phyloP scores from a whole-genome alignment of 2,113 vertebrate species.

The Hyaena hyaena region DNA sequence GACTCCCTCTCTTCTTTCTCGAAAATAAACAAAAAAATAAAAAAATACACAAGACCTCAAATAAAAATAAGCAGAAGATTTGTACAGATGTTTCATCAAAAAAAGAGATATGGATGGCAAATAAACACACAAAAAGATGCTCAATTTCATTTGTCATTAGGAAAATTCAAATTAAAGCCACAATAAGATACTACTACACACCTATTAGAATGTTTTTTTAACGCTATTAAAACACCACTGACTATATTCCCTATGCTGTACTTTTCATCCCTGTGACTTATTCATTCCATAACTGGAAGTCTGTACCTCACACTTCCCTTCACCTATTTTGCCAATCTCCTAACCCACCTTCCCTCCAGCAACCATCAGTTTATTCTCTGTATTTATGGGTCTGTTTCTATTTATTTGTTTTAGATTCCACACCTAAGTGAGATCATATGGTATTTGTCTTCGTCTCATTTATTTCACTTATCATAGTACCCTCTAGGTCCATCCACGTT shows the following conservation, averaged over 20 bases:
- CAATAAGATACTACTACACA: not conserved
- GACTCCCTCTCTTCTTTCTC: too few relatives aligned
- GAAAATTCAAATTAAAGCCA: constrained; percentile 22
- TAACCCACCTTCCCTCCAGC: not conserved
- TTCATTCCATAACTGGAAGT: not conserved
- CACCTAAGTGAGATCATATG: not conserved
- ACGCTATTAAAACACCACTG: not conserved
- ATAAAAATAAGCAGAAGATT: constrained; percentile 28
- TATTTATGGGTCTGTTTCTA: not conserved
- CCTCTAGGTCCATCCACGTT: not conserved
- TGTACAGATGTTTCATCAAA: not conserved
- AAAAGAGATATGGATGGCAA: not conserved
- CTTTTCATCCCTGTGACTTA: not conserved
- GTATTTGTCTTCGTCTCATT: not conserved
- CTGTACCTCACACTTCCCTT: not conserved
- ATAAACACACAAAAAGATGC: not conserved
- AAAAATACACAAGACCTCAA: not conserved
- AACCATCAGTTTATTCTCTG: not conserved
- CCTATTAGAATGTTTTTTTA: not conserved
- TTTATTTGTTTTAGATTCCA: not conserved
- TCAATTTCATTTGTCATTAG: constrained; percentile 2
- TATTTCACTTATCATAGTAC: not conserved
- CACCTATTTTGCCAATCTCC: not conserved
- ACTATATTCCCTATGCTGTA: not conserved
- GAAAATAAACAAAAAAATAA: too few relatives aligned